Conservation (phyloP, 2,888 invertebrate species). For the Crossocerus cetratus region DNA sequence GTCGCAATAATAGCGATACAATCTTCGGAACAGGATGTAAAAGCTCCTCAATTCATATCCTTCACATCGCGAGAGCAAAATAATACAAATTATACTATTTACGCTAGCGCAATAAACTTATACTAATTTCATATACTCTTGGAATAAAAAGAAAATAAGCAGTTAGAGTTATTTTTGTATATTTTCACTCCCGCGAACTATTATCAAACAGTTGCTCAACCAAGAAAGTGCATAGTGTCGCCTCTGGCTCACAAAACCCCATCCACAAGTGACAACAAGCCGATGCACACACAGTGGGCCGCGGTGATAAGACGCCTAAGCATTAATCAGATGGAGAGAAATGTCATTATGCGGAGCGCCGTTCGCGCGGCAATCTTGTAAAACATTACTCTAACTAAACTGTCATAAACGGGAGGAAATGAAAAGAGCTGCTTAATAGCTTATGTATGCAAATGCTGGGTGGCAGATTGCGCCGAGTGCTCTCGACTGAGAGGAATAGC, state of each 20-base stretch:
- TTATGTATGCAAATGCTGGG: slow-evolving; percentile 76
- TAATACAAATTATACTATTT: no score
- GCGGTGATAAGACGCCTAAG: slow-evolving; percentile 59
- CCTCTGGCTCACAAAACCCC: no score
- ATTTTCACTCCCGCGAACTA: no score
- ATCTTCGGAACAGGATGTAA: slow-evolving; percentile 47
- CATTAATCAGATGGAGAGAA: slow-evolving; percentile 69
- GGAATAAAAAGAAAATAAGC: no score
- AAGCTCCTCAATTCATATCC: no score
- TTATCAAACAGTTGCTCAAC: no score
- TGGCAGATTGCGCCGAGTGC: slow-evolving; percentile 75
- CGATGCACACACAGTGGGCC: background rate
- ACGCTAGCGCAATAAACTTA: no score
- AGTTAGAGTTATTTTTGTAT: no score
- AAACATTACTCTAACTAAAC: slow-evolving; percentile 77
- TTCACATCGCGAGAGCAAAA: no score
- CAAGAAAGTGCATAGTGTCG: no score
- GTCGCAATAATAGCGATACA: slow-evolving; percentile 66
- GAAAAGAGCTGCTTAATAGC: slow-evolving; percentile 78
- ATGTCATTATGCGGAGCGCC: slow-evolving; percentile 62
- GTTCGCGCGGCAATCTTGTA: slow-evolving; percentile 75
- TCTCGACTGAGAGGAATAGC: slow-evolving; percentile 59
- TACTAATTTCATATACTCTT: no score
- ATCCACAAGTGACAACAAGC: no score
- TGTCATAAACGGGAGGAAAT: slow-evolving; percentile 78